Base-by-base conservation (phyloP, 1,140 invertebrate species). In the Heliconius nattereri region DNA sequence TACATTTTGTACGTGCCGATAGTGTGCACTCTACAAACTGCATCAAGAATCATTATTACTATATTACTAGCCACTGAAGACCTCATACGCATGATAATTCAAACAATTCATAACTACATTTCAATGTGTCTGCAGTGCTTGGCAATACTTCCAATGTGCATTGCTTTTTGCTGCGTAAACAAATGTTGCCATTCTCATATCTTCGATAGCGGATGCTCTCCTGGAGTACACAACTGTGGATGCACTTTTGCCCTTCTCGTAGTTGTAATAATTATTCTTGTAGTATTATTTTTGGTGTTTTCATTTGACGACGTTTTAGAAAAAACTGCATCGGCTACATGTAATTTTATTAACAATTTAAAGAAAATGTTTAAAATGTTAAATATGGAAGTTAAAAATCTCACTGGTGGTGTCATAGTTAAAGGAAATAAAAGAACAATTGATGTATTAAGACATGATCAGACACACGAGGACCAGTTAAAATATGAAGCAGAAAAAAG, bases 11-110 rank as follows among this genome's bases (percentile, higher is more conserved):
- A 82, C 20, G 57, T 81, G 35, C 84, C 86, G 1, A 81, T 86
- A 40, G 23, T 81, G 29, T 86, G 84, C 60, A 74, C 77, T 20
- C 23, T 85, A 11, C 82, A 86, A 57, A 79, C 81, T 37, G 32
- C 85, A 29, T 73, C 82, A 16, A 78, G 86, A n/a, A 32, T 84
- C 23, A 29, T 86, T 13, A 78, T 85, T 13, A 81, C 80, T 13
- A 70, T 81, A 8, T n/a, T 86, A n/a, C 80, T 85, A 35, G 85
- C 83, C 20, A 16, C 82, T 8, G 86, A 89, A 84, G 84, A 89
- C 72, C 40, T 89, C 5, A 71, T 85, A 49, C 84, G 86, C 6
- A n/a, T 86, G 7, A 11, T 78, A 6, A 78, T 89, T 11, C 80
- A 83, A 20, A 80, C 83, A 8, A 32, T 85, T 3, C 79, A 85